Percentiles rank a stretch among this genome's conserved stretches.
Conservation (phyloP, 2,113 vertebrate genomes). For the Phainopepla nitens region DNA sequence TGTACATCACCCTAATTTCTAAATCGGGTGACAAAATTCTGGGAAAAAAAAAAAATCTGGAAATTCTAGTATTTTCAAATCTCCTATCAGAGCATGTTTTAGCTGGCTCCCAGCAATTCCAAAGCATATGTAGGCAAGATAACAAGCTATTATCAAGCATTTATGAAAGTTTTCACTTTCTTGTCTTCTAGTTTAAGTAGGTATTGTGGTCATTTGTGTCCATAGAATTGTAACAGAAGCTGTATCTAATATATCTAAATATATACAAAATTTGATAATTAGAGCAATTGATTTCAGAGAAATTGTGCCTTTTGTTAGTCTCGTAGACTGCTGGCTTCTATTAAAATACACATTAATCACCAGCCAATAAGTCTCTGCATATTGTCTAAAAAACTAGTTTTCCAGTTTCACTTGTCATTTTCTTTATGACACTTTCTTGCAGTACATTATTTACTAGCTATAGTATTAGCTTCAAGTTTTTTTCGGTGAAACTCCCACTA, state of each 20-base stretch:
- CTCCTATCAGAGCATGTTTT: background rate
- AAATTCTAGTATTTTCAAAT: background rate
- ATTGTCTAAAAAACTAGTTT: background rate
- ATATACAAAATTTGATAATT: background rate
- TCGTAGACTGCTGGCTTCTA: background rate
- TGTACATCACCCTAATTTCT: background rate
- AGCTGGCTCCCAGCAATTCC: background rate
- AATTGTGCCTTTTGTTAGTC: background rate
- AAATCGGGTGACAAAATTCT: background rate
- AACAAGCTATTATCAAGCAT: background rate
- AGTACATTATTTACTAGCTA: background rate
- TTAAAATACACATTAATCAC: background rate
- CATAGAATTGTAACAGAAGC: background rate
- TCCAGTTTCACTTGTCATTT: background rate
- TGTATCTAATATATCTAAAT: background rate
- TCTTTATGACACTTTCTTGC: background rate
- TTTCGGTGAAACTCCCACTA: background rate
- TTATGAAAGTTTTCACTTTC: background rate
- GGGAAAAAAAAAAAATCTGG: background rate
- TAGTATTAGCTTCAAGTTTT: background rate
- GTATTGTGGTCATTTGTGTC: rapidly evolving
- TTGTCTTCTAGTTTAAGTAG: background rate
- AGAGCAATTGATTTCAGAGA: background rate
- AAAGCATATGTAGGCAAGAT: background rate
- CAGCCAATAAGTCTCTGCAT: background rate